phyloP scores from a whole-genome alignment of 2,113 vertebrate species.

The Diadophis punctatus region DNA sequence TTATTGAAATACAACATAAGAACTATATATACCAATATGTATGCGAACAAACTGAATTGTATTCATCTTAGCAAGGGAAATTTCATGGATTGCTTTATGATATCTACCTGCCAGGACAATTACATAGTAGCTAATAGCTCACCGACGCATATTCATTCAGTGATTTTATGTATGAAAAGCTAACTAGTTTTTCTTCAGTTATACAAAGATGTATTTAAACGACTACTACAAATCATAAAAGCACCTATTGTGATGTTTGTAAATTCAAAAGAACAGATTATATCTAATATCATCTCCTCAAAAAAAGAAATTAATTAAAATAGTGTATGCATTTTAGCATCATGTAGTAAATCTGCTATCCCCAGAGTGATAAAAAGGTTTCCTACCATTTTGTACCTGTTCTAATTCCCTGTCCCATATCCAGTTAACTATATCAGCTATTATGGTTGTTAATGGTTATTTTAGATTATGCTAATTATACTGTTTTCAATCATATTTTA shows the following conservation, averaged over 20 bases:
- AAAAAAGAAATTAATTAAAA: background rate
- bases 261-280: slow-evolving; percentile 40
- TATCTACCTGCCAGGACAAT: slow-evolving; percentile 37
- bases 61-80: slow-evolving; percentile 20
- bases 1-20: slow-evolving; percentile 26
- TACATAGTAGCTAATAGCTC: slow-evolving; percentile 15
- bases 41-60: background rate
- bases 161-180: slow-evolving; percentile 40
- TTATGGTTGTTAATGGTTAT: background rate
- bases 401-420: background rate
- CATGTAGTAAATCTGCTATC: background rate
- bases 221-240: slow-evolving; percentile 33
- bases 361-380: background rate
- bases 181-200: slow-evolving; percentile 46
- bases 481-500: background rate
- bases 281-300: slow-evolving; percentile 36
- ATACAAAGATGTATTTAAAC: slow-evolving; percentile 17
- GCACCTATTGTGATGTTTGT: slow-evolving; percentile 24
- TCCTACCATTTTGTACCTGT: background rate
- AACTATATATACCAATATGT: background rate
- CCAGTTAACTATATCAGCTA: background rate
- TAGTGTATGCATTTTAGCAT: background rate
- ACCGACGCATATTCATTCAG: background rate
- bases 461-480: background rate
- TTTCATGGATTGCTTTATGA: background rate